phyloP scores from a whole-genome alignment of 2,888 invertebrate genomes.

The Falcaria lacertinaria region DNA sequence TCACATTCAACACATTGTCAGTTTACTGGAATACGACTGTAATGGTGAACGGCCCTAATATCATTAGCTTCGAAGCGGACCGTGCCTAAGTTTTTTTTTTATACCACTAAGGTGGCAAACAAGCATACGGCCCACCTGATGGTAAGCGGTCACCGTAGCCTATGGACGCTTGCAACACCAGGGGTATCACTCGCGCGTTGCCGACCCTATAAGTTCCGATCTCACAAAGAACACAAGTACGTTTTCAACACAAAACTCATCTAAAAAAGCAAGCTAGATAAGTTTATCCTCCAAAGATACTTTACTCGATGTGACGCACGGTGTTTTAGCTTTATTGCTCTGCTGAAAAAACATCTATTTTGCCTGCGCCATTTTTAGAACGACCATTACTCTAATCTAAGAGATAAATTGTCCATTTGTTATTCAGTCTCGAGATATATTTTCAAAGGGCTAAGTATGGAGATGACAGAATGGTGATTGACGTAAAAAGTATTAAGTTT shows the following conservation, averaged over 20 bases:
- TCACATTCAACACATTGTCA: no score
- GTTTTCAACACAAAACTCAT: background rate
- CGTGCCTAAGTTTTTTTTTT: no score
- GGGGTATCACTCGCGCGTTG: no score
- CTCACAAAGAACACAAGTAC: no score
- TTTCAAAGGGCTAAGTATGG: conserved; percentile 12
- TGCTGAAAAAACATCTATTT: conserved; percentile 21
- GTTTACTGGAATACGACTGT: no score
- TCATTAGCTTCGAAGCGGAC: no score
- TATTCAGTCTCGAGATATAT: conserved; percentile 26
- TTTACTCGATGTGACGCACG: conserved; percentile 1
- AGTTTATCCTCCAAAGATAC: background rate
- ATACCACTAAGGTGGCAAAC: no score
- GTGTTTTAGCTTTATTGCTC: background rate
- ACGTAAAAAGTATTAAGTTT: background rate
- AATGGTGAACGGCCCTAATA: no score
- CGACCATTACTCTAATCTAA: conserved; percentile 30
- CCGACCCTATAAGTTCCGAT: no score
- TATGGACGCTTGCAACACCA: no score
- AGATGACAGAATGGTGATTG: background rate
- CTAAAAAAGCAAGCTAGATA: background rate
- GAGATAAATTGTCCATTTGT: conserved; percentile 37
- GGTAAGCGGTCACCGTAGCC: no score
- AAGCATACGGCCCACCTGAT: no score
- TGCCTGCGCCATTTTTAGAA: conserved; percentile 25